Base-by-base conservation (phyloP, 2,888 invertebrate species). In the Tholera decimalis region DNA sequence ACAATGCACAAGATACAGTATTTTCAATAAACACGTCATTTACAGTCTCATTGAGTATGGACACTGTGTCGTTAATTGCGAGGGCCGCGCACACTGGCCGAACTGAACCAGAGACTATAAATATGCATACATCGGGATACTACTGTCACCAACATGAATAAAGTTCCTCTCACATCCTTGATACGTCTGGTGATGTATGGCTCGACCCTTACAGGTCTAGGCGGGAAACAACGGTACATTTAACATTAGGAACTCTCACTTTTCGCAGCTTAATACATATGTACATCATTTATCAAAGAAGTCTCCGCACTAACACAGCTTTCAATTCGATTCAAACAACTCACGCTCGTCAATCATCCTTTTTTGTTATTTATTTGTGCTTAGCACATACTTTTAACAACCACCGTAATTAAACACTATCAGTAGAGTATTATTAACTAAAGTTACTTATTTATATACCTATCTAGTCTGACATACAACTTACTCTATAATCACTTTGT, bases 381-480 rank as follows among this genome's bases (percentile, higher is more conserved):
- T 77, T 76, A 75, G 79, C 85, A 83, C 82, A 83, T 83, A 82
- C 74, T 60, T 75, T 73, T 66, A 62, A 66, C 57, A 75, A 70
- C 61, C 61, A 72, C 61, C 55, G 8, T 39, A 58, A 18, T 71
- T 63, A 72, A 35, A 77, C 20, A 73, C 65, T 62, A 70, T 51
- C 53, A 41, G 35, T 64, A 67, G 50, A 76, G 50, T 67, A 67
- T 64, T 66, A 44, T 39, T 9, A 18, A 43, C 41, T 60, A 56
- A 47, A n/a, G 15, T 60, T 22, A 60, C 22, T 47, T 67, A 53
- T 56, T 44, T 51, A 43, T 20, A 59, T 46, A 55, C 37, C 35
- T 64, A 73, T 41, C 20, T 30, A 64, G 20, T 44, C 47, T 60
- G 39, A 41, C 58, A 46, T 62, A 56, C 18, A 58, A 55, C 50